Evolutionary conservation across 2,797 vertebrate genomes (phyloP), one percentile per base, ranked within the genome.

Genomic region (Gymnopithys bicolor): DNA sequence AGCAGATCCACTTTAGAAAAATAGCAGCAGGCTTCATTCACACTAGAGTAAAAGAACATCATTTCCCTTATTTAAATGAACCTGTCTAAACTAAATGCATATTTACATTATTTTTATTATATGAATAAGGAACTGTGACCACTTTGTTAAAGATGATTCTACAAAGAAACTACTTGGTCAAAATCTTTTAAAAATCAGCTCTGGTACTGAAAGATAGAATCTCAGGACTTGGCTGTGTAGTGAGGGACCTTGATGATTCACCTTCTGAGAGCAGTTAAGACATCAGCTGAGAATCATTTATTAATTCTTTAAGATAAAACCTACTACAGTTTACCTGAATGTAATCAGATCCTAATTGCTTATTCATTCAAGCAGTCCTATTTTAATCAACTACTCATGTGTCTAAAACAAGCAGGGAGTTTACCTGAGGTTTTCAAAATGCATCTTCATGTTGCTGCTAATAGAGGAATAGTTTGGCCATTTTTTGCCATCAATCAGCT

Each of bases 91-190:
- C 41, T 43, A 43, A 90, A 75, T 67, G 77, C n/a, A 21, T 46
- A 94, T 95, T 95, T 96, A 84, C 93, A 90, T 96, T 63, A 91
- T 93, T 96, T 93, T 95, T 96, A 93, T 95, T 95, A 45, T 73
- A 79, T 90, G 76, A 82, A 49, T 90, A 69, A 75, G 69, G 71
- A 95, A 81, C 83, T 84, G 79, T 92, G 93, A 89, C 90, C 71
- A 21, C 35, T 77, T 23, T 86, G 58, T 52, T 86, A 84, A 78
- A 74, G 43, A 76, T 46, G 48, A 91, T 87, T 92, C 64, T 68
- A 33, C 84, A 84, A 85, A 93, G 55, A 89, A 91, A 87, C 67
- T 5, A 55, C 28, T 87, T 59, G 27, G 56, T 84, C 28, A 43
- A 59, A 77, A 91, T 90, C 67, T 94, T 49, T 78, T 94, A 67